These are phyloP conservation scores for Merodon equestris DNA, from an alignment of 2,888 invertebrate genomes.

Conservation along the genomic window DNA sequence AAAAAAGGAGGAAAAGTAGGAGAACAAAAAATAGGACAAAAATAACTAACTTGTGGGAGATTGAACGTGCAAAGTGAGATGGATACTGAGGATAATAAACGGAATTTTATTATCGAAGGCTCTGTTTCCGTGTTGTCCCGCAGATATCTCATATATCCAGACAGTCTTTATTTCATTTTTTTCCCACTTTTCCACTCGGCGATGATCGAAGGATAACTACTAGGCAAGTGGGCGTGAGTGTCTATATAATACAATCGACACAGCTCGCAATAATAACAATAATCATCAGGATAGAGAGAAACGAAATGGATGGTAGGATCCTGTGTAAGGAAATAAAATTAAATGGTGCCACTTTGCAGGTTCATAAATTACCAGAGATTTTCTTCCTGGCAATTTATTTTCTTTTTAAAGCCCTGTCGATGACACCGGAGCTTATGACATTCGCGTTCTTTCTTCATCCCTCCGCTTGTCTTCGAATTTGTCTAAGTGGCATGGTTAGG, in stretches of 20 bases:
- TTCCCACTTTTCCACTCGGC: constrained; percentile 5
- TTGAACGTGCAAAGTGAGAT: constrained; percentile 39
- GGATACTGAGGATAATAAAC: constrained; percentile 45
- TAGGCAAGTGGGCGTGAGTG: no score
- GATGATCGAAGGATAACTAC: constrained; percentile 10
- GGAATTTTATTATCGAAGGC: constrained; percentile 43
- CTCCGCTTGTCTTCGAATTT: neutral
- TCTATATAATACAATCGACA: constrained; percentile 30
- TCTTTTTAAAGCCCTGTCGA: constrained; percentile 8
- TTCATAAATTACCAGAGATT: constrained; percentile 38
- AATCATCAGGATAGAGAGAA: constrained; percentile 31
- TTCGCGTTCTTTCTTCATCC: neutral
- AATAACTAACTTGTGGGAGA: constrained; percentile 31
- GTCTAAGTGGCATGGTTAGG: neutral
- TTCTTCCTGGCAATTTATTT: constrained; percentile 30
- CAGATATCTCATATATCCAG: neutral
- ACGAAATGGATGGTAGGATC: neutral
- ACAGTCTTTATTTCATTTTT: constrained; percentile 12
- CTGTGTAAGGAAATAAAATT: constrained; percentile 36
- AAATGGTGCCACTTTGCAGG: constrained; percentile 48
- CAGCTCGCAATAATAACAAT: constrained; percentile 39
- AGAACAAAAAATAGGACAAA: neutral
- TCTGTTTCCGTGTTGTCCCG: constrained; percentile 22
- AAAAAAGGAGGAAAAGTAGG: neutral
- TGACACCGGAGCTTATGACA: constrained; percentile 25